Conservation (phyloP, 2,797 vertebrate genomes). For the Distichodus sexfasciatus region DNA sequence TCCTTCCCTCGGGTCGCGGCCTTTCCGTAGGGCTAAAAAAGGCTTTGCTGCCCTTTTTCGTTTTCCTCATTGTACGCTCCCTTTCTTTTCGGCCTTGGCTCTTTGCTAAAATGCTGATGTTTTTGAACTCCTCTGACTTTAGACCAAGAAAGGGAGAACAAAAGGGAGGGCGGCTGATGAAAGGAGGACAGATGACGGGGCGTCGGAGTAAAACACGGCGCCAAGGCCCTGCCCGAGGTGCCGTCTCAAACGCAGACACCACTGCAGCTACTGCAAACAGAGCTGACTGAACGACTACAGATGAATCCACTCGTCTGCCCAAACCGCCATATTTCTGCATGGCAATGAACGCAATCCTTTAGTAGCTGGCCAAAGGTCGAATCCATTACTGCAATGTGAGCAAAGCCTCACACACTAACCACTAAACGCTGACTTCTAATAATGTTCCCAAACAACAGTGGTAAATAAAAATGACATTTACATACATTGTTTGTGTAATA, state of each 20-base stretch:
- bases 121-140: conserved; percentile 25
- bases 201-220: conserved; percentile 26
- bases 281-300: neutral
- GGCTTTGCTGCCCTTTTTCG: neutral
- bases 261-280: neutral
- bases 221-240: conserved; percentile 1
- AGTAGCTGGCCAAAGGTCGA: neutral
- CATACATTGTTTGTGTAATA: too few species aligned
- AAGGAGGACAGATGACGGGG: conserved; percentile 26
- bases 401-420: neutral
- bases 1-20: neutral
- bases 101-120: conserved; percentile 9
- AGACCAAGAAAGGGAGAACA: conserved; percentile 22
- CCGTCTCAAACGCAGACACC: conserved; percentile 1
- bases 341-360: neutral
- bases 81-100: neutral
- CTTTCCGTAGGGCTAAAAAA: conserved; percentile 9
- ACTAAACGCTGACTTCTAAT: neutral
- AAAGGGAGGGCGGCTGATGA: conserved; percentile 19
- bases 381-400: neutral
- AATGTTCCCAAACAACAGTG: neutral
- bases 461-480: neutral
- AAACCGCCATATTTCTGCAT: neutral
- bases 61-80: neutral
- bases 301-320: neutral